These are phyloP conservation scores for Hydropsyche tenuis DNA, from an alignment of 1,140 invertebrate genomes.

Conservation along the genomic window DNA sequence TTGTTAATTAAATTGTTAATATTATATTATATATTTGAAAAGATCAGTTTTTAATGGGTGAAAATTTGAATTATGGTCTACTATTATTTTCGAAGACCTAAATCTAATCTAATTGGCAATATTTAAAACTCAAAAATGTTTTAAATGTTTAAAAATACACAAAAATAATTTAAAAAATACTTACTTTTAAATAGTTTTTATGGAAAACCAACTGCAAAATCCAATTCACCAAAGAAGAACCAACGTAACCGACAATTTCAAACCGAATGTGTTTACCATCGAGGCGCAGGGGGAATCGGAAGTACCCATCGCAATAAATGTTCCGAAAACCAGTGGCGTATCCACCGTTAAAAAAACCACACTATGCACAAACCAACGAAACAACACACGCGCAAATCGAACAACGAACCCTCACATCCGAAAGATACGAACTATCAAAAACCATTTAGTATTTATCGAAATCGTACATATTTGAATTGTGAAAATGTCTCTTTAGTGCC, in stretches of 20 bases:
- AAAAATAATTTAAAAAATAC: background rate
- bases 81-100: no score
- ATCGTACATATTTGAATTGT: constrained; percentile 14
- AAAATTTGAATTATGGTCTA: no score
- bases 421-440: no score
- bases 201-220: background rate
- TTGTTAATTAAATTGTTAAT: no score
- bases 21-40: no score
- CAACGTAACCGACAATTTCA: constrained; percentile 37
- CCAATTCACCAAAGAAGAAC: background rate
- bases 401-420: no score
- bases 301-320: constrained; percentile 19
- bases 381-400: no score
- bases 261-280: constrained; percentile 20
- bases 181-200: background rate
- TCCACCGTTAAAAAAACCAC: background rate
- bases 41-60: no score
- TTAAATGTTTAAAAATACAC: no score
- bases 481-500: background rate
- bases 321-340: constrained; percentile 9
- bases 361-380: background rate
- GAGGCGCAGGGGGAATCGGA: constrained; percentile 33
- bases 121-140: no score
- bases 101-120: no score
- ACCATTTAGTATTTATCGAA: no score